Base-by-base conservation (phyloP, 2,113 vertebrate genomes). In the Hucho hucho region DNA sequence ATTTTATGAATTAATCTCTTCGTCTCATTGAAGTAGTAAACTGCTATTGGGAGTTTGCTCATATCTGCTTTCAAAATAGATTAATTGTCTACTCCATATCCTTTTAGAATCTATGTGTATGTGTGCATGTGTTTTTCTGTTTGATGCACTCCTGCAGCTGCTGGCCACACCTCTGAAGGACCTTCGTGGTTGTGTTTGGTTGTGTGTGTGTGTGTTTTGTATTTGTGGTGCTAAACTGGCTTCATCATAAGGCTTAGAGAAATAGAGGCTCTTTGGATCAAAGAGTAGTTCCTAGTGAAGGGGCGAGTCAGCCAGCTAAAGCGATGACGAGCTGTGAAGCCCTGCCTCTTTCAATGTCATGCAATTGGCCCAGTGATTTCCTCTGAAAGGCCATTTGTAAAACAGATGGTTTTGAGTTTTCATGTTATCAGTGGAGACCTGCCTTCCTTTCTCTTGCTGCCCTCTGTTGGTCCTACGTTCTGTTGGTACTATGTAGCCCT, bases 361-460 rank as follows among this genome's bases (percentile, higher is more conserved):
- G 79, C 28, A 86, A 85, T 53, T 76, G 73, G 67, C 74, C 63
- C 13, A 2, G 68, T 80, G 29, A 56, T 76, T 81, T 25, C 58
- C 73, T 84, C 77, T 80, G n/a, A 80, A 76, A 86, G 68, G 83
- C 77, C 56, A 73, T 87, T 85, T 83, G 64, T 72, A 74, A 86
- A 87, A 84, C 83, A 83, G 79, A 86, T 90, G 81, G 71, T 75
- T 89, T 73, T 76, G 72, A 81, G 74, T 43, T 43, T 43, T 43
- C 37, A 78, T 87, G 83, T 83, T 69, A 81, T 81, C 79, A 73
- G 72, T 73, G 72, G 76, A 79, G 68, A 74, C 70, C 75, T 75
- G 77, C 59, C 80, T 74, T 67, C 22, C 37, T 80, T 53, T 71
- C 75, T 37, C 82, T 72, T 32, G 76, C 70, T n/a, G 20, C 73